These are phyloP conservation scores for Drosophila neotestacea DNA, from an alignment of 2,888 invertebrate species.

Conservation along the genomic window DNA sequence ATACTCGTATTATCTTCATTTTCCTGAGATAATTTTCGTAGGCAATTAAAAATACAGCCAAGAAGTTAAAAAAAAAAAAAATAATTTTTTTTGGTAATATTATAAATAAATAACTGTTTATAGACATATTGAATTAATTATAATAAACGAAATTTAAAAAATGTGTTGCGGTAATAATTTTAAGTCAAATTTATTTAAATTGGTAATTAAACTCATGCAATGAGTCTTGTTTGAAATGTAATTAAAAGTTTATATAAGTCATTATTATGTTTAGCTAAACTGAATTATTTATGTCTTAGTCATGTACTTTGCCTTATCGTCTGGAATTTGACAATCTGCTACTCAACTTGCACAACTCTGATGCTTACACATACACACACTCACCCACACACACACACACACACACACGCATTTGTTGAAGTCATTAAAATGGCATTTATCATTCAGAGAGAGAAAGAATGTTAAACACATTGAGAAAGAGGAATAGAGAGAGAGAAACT, in stretches of 20 bases:
- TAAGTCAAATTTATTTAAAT: too few species aligned
- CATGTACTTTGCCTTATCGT: not conserved
- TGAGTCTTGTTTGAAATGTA: too few species aligned
- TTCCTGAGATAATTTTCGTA: too few species aligned
- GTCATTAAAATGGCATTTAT: conserved; percentile 79
- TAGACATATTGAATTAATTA: too few species aligned
- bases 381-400: conserved; percentile 9
- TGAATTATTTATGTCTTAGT: not conserved
- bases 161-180: too few species aligned
- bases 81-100: too few species aligned
- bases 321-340: not conserved
- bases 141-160: too few species aligned
- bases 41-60: too few species aligned
- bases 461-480: not conserved
- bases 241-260: not conserved
- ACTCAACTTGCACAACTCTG: conserved; percentile 55
- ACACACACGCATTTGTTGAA: conserved; percentile 51
- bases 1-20: not conserved
- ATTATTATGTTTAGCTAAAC: not conserved
- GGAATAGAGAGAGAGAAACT: not conserved
- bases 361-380: conserved; percentile 20
- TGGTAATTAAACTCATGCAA: too few species aligned
- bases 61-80: too few species aligned
- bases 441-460: conserved; percentile 43
- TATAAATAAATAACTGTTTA: too few species aligned